phyloP scores from a whole-genome alignment of 2,797 vertebrate species.

The Phrynocephalus vlangalii region DNA sequence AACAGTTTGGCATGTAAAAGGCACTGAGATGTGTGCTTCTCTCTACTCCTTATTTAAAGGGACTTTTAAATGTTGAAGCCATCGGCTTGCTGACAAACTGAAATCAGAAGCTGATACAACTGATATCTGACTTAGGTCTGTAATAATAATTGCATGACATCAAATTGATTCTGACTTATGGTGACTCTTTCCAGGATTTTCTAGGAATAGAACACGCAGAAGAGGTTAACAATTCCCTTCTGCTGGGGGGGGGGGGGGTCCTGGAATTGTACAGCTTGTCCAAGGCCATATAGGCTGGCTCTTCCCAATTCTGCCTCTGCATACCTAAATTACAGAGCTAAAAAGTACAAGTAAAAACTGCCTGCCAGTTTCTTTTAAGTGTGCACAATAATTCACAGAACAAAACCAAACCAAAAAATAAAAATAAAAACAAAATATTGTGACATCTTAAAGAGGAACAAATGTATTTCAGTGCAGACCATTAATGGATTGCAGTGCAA shows the following conservation, averaged over 20 bases:
- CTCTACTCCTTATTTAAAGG: not conserved
- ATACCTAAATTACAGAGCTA: too few relatives aligned
- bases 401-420: not conserved
- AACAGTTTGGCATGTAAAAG: not conserved
- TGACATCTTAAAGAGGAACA: too few relatives aligned
- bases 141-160: not conserved
- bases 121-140: not conserved
- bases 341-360: not conserved
- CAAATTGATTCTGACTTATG: too few relatives aligned
- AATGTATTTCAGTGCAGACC: too few relatives aligned
- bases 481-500: too few relatives aligned
- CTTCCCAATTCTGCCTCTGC: too few relatives aligned
- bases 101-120: not conserved
- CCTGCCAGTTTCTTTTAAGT: not conserved
- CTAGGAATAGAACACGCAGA: not conserved
- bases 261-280: not conserved
- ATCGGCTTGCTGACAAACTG: not conserved
- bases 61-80: not conserved
- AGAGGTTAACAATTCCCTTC: not conserved
- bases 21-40: not conserved
- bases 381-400: not conserved
- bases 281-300: too few relatives aligned
- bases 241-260: not conserved
- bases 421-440: too few relatives aligned
- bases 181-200: too few relatives aligned